A percentile compares a stretch with the other conserved stretches of the same genome.
Conservation (phyloP, 2,888 invertebrate genomes). For the Suillia variegata region DNA sequence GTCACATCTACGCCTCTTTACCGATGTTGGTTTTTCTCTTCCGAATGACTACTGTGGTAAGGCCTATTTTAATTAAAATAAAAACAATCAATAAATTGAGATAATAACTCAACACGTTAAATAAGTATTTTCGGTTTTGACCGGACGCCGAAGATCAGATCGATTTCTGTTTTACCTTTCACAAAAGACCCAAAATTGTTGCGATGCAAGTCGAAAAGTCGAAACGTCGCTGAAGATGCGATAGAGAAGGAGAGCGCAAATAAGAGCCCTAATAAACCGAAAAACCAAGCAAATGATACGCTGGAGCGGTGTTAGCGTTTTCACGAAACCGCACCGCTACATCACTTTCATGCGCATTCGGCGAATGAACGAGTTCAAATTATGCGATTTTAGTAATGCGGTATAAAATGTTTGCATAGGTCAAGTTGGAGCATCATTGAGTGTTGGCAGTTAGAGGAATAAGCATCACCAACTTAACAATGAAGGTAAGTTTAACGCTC, state of each 20-base stretch:
- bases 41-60: background rate
- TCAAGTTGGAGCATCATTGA: conserved; percentile 51
- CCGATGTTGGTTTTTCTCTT: too few species aligned
- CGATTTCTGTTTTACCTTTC: conserved; percentile 3
- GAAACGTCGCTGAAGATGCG: background rate
- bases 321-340: background rate
- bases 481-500: conserved; percentile 48
- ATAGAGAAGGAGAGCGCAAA: background rate
- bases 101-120: background rate
- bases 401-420: conserved; percentile 54
- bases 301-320: background rate
- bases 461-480: conserved; percentile 51
- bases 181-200: background rate
- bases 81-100: background rate
- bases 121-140: background rate
- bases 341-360: background rate
- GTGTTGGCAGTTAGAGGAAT: conserved; percentile 51
- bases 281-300: background rate
- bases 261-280: too few species aligned
- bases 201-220: background rate
- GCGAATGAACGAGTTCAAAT: conserved; percentile 10
- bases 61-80: background rate
- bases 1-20: background rate
- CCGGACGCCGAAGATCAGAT: background rate
- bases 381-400: conserved; percentile 27